These are phyloP conservation scores for Ariopsis seemanni DNA, from an alignment of 2,113 vertebrate species.

Conservation along the genomic window DNA sequence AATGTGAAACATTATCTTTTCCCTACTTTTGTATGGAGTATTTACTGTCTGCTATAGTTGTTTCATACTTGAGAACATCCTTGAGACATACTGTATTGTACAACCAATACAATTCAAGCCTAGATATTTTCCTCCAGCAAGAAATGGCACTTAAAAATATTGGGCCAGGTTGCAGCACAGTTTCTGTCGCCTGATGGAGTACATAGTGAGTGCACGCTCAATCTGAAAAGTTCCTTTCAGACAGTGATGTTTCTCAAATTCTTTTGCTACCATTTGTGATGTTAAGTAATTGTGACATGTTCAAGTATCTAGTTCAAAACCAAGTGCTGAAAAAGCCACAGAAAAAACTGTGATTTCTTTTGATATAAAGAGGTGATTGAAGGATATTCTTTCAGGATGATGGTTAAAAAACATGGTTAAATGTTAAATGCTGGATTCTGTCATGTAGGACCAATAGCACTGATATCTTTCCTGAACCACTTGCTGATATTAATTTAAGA, in stretches of 20 bases:
- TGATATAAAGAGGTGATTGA: conserved; percentile 62
- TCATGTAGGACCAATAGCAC: conserved; percentile 53
- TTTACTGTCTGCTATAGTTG: background rate
- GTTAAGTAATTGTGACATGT: conserved; percentile 66
- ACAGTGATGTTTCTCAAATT: conserved; percentile 53
- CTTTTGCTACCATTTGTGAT: conserved; percentile 73
- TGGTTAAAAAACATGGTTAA: conserved; percentile 71
- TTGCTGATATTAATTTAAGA: conserved; percentile 66
- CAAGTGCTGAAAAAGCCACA: conserved; percentile 61
- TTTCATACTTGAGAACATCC: background rate
- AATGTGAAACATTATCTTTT: background rate
- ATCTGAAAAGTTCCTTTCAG: conserved; percentile 51
- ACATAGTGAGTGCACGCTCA: conserved; percentile 60
- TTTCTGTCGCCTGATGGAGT: conserved; percentile 66
- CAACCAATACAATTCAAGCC: conserved; percentile 36
- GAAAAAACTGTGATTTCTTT: conserved; percentile 63
- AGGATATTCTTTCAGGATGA: conserved; percentile 50
- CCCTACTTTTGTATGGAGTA: background rate
- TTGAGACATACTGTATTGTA: background rate
- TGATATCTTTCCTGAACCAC: conserved; percentile 58
- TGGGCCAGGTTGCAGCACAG: conserved; percentile 72
- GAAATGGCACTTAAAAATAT: conserved; percentile 68
- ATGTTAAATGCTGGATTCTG: conserved; percentile 66
- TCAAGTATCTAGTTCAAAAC: conserved; percentile 74
- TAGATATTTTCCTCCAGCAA: conserved; percentile 69